Percentiles rank a stretch among this genome's conserved stretches.
phyloP scores from a whole-genome alignment of 2,888 invertebrate species.

The Drosophila prolongata region DNA sequence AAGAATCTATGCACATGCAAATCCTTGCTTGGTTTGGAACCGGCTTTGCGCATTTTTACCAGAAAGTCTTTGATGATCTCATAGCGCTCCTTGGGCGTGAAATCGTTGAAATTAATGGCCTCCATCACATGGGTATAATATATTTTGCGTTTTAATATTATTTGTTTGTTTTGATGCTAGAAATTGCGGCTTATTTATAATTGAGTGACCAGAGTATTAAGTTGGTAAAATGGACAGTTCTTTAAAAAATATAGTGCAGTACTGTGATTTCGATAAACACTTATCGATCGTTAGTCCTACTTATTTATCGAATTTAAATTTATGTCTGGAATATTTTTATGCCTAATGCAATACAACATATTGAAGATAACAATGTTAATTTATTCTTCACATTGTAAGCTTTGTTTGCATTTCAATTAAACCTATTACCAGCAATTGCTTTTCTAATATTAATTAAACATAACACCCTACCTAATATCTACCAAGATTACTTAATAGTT shows the following conservation, averaged over 20 bases:
- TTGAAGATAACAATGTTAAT: too few species aligned
- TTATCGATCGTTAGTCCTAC: slow-evolving; percentile 5
- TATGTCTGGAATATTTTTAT: neutral
- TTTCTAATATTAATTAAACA: too few species aligned
- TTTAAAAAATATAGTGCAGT: slow-evolving; percentile 3
- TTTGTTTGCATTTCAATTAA: too few species aligned
- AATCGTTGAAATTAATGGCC: slow-evolving; percentile 62
- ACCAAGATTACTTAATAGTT: neutral
- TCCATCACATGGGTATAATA: slow-evolving; percentile 46
- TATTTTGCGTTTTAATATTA: neutral
- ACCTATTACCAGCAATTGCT: too few species aligned
- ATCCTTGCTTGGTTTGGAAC: slow-evolving; percentile 41
- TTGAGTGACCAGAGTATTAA: slow-evolving; percentile 2
- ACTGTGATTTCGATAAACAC: slow-evolving; percentile 3
- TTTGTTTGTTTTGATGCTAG: slow-evolving; percentile 28
- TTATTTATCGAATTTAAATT: slow-evolving; percentile 11
- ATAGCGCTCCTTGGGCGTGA: slow-evolving; percentile 53
- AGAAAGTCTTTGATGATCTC: slow-evolving; percentile 64
- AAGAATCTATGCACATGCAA: slow-evolving; percentile 54
- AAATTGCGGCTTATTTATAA: slow-evolving; percentile 23
- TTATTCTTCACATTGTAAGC: too few species aligned
- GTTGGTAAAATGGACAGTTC: neutral
- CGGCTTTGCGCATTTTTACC: slow-evolving; percentile 56
- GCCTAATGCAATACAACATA: too few species aligned
- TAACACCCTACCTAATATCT: neutral